Evolutionary conservation across 2,113 vertebrate genomes (phyloP), one percentile per base, ranked within the genome.

Genomic region (Perca flavescens): DNA sequence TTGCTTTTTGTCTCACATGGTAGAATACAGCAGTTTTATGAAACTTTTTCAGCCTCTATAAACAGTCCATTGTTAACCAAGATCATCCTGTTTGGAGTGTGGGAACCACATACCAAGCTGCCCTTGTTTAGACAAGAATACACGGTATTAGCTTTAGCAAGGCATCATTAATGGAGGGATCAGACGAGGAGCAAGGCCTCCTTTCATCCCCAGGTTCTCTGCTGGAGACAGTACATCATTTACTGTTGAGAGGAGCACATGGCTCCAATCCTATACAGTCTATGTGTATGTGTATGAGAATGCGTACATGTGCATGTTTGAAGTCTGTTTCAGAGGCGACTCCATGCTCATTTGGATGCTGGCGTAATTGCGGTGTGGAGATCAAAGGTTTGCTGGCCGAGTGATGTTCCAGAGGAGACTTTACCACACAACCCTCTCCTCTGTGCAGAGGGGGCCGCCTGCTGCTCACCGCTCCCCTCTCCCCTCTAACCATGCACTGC

Each of bases 381-480:
- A 99, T 99, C 98, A 99, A 99, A 99, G 97, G 92, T 93, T 10
- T 84, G 89, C 94, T 93, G 96, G 96, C 94, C 96, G 95, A 98
- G 96, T 98, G 98, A 99, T 99, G 97, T 98, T 98, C 96, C 96
- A 96, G 96, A 96, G 95, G 96, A 97, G 96, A 96, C 97, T 97
- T 97, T 97, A 97, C 96, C 96, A 96, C 95, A 96, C 96, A 95
- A 95, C 96, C 96, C 96, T 98, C 97, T 96, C 91, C 97, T 97
- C 96, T 96, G 96, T 96, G 96, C 95, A 96, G 96, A 96, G 96
- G 96, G 95, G 96, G 95, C 96, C 94, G 96, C 97, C 97, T 95
- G 97, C 97, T 97, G 97, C 96, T 97, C 95, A 91, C 96, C 96
- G 96, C 96, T 97, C 96, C 96, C 96, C 96, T 96, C 97, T 97